A percentile compares a stretch with the other conserved stretches of the same genome.
Conservation (phyloP, 2,113 vertebrate genomes). For the Salvelinus sp. region DNA sequence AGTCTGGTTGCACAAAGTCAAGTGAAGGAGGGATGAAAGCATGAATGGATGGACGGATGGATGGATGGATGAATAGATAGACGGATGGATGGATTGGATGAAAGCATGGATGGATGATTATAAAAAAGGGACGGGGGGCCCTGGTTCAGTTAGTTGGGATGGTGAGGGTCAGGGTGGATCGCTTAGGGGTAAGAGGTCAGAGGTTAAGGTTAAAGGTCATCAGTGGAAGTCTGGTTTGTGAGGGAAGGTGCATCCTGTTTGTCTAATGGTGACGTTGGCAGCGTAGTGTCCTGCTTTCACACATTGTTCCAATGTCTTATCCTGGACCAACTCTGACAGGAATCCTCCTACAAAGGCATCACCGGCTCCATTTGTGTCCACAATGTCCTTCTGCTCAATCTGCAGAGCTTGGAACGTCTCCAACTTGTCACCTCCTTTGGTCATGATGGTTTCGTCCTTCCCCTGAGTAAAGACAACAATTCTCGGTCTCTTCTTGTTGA, state of each 20-base stretch:
- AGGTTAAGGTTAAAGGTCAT: slow-evolving; percentile 51
- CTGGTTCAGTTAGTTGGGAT: neutral
- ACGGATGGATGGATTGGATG: neutral
- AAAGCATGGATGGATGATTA: neutral
- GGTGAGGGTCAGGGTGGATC: neutral
- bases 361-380: slow-evolving; percentile 96
- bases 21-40: neutral
- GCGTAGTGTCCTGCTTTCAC: slow-evolving; percentile 92
- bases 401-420: slow-evolving; percentile 83
- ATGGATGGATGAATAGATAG: neutral
- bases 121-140: neutral
- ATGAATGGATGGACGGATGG: neutral
- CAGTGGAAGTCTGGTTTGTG: slow-evolving; percentile 93
- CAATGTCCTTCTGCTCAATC: slow-evolving; percentile 89
- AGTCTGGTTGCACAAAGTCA: slow-evolving; percentile 54
- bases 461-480: slow-evolving; percentile 93
- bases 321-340: slow-evolving; percentile 89
- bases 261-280: slow-evolving; percentile 88
- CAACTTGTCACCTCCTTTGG: slow-evolving; percentile 79
- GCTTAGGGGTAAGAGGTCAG: slow-evolving; percentile 7
- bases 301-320: slow-evolving; percentile 84
- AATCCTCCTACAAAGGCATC: slow-evolving; percentile 99
- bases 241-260: slow-evolving; percentile 91
- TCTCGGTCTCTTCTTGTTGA: slow-evolving; percentile 85
- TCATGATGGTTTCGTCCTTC: slow-evolving; percentile 84